Evolutionary conservation across 2,113 vertebrate genomes (phyloP).

Genomic region (Dermatemys mawii): DNA sequence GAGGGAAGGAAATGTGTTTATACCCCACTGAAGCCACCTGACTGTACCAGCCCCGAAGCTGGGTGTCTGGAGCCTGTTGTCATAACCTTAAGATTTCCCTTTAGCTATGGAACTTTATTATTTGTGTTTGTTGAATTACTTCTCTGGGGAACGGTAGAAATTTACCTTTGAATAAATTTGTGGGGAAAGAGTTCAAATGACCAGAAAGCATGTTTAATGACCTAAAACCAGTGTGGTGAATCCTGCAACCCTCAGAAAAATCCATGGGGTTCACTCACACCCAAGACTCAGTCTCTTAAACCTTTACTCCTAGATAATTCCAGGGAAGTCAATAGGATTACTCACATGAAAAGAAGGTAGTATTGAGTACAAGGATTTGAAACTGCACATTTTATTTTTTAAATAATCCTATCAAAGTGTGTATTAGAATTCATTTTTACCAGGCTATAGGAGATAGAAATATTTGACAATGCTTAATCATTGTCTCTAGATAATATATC

Average conservation of each 20-base stretch:
- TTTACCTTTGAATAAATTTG: no score
- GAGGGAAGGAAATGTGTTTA: not conserved
- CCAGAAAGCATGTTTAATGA: slow-evolving; percentile 43
- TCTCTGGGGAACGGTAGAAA: no score
- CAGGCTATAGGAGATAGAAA: slow-evolving; percentile 38
- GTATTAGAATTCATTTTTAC: slow-evolving; percentile 47
- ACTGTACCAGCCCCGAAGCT: not conserved
- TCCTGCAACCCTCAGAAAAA: not conserved
- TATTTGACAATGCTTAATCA: slow-evolving; percentile 29
- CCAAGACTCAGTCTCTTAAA: slow-evolving; percentile 11
- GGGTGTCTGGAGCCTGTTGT: not conserved
- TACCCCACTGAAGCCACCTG: slow-evolving; percentile 21
- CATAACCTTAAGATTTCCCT: not conserved
- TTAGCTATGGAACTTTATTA: slow-evolving; percentile 43
- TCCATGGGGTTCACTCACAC: slow-evolving; percentile 41
- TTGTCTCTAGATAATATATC: slow-evolving; percentile 23
- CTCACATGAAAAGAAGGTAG: not conserved
- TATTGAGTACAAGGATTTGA: not conserved
- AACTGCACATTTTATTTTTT: not conserved
- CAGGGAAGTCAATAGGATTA: not conserved
- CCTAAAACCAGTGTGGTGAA: slow-evolving; percentile 44
- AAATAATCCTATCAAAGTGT: not conserved
- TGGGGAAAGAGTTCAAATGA: no score
- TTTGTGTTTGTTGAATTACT: no score
- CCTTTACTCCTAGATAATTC: not conserved